A percentile compares a stretch with the other conserved stretches of the same genome.
phyloP scores from a whole-genome alignment of 2,888 invertebrate species.

The Leucophenga montana region DNA sequence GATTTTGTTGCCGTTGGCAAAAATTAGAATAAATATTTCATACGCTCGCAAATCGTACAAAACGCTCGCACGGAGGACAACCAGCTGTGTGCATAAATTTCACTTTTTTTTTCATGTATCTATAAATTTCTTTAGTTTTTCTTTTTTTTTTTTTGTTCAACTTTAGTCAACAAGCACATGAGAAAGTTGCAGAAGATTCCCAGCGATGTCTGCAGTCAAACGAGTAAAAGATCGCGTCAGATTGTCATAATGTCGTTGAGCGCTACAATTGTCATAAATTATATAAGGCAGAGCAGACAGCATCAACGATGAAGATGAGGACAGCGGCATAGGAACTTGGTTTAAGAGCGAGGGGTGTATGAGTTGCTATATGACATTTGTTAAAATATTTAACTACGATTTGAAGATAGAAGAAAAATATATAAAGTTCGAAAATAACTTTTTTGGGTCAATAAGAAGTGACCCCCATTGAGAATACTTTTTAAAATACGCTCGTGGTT shows the following conservation, averaged over 20 bases:
- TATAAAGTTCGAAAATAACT: no score
- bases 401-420: no score
- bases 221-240: slow-evolving; percentile 4
- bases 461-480: no score
- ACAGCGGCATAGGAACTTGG: no score
- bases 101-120: slow-evolving; percentile 44
- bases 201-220: neutral
- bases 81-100: slow-evolving; percentile 63
- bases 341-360: no score
- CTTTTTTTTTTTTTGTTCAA: neutral
- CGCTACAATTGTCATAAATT: slow-evolving; percentile 40
- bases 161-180: neutral
- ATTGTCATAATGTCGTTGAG: slow-evolving; percentile 41
- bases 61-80: slow-evolving; percentile 39
- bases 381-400: no score
- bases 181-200: neutral
- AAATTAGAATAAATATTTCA: slow-evolving; percentile 19
- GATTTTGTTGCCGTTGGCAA: slow-evolving; percentile 38
- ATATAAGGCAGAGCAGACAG: slow-evolving; percentile 6
- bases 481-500: no score
- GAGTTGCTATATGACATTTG: no score
- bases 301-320: no score
- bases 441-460: no score
- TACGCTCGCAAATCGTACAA: neutral
- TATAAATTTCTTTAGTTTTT: slow-evolving; percentile 5